Conservation (phyloP, 2,797 vertebrate species). For the Phoxinus dragarum region DNA sequence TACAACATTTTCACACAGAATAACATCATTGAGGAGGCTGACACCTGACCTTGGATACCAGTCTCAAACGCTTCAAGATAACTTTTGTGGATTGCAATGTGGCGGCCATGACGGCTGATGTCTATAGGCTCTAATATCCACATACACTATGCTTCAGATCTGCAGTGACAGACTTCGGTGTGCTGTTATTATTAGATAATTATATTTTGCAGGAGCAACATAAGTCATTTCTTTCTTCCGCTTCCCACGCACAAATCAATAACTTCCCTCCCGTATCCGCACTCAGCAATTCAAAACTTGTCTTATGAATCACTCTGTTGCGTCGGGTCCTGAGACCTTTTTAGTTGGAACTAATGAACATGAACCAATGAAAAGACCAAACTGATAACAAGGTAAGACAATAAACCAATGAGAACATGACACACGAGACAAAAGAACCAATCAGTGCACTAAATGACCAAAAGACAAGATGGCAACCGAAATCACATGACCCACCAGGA, state of each 20-base stretch:
- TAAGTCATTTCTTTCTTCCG: not conserved
- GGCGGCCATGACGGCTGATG: too few relatives aligned
- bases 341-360: too few relatives aligned
- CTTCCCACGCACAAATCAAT: not conserved
- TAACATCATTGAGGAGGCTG: too few relatives aligned
- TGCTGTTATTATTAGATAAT: not conserved
- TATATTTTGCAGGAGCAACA: not conserved
- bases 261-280: not conserved
- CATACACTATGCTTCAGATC: not conserved
- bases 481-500: not conserved
- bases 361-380: not conserved
- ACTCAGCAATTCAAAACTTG: not conserved
- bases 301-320: not conserved
- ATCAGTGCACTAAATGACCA: not conserved
- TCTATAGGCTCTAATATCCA: not conserved
- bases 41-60: too few relatives aligned
- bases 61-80: too few relatives aligned
- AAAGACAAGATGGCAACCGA: not conserved
- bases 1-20: too few relatives aligned
- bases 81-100: too few relatives aligned
- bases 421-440: not conserved
- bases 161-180: too few relatives aligned
- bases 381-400: too few relatives aligned
- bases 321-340: not conserved
- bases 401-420: not conserved